Percentiles rank a stretch among this genome's conserved stretches.
These are phyloP conservation scores for Carposina sasakii DNA, from an alignment of 1,140 invertebrate species.

Conservation along the genomic window DNA sequence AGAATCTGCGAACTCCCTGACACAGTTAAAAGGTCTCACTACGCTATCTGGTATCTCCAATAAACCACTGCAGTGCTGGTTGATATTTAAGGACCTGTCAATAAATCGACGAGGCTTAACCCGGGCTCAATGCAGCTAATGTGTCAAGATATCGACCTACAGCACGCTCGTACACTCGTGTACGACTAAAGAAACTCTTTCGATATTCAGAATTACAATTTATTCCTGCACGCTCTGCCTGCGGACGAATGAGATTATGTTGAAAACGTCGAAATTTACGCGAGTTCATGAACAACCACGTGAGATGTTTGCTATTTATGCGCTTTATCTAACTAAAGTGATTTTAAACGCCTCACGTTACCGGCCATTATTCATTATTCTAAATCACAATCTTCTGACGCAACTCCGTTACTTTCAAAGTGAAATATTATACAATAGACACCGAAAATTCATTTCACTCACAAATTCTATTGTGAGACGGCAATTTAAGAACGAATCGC, in stretches of 20 bases:
- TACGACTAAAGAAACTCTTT: slow-evolving; percentile 27
- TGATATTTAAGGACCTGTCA: slow-evolving; percentile 18
- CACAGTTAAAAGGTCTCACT: too few species aligned
- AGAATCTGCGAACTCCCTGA: too few species aligned
- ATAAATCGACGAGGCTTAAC: slow-evolving; percentile 16
- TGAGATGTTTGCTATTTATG: too few species aligned
- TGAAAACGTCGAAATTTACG: slow-evolving; percentile 48
- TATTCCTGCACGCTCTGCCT: slow-evolving; percentile 42
- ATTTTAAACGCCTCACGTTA: slow-evolving; percentile 38
- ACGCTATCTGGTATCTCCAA: too few species aligned
- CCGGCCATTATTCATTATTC: too few species aligned
- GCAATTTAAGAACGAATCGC: slow-evolving; percentile 17
- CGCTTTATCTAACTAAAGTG: slow-evolving; percentile 49
- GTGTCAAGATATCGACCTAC: slow-evolving; percentile 16
- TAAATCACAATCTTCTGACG: too few species aligned
- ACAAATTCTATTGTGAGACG: slow-evolving; percentile 22
- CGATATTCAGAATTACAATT: slow-evolving; percentile 30
- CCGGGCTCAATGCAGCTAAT: slow-evolving; percentile 1
- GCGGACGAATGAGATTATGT: slow-evolving; percentile 35
- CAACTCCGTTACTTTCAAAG: too few species aligned
- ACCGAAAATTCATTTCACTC: slow-evolving; percentile 28
- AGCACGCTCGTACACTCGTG: too few species aligned
- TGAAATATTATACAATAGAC: slow-evolving; percentile 19
- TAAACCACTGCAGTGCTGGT: background rate
- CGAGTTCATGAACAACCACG: slow-evolving; percentile 35